Percentiles rank a stretch among this genome's conserved stretches.
phyloP scores from a whole-genome alignment of 2,113 vertebrate genomes.

The Apaloderma vittatum region DNA sequence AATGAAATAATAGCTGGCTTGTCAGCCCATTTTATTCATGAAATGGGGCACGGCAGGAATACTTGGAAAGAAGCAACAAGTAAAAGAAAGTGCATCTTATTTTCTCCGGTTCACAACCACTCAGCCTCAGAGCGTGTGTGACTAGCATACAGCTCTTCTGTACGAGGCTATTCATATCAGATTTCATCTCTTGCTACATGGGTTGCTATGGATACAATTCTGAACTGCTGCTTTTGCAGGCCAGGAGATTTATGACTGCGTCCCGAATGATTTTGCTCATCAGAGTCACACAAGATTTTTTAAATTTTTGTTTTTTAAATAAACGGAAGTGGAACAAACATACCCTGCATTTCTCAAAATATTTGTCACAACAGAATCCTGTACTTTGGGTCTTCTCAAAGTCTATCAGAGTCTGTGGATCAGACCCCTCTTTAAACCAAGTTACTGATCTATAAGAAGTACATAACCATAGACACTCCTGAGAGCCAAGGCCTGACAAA shows the following conservation, averaged over 20 bases:
- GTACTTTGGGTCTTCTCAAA: neutral
- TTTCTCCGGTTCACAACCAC: constrained; percentile 26
- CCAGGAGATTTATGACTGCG: constrained; percentile 62
- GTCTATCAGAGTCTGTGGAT: neutral
- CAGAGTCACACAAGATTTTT: constrained; percentile 5
- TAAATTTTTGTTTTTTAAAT: neutral
- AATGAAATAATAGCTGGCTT: constrained; percentile 44
- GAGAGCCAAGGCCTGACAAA: neutral
- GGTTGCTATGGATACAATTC: constrained; percentile 73
- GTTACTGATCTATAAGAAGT: neutral
- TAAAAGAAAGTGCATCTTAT: constrained; percentile 20
- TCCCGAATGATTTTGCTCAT: constrained; percentile 39
- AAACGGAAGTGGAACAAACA: constrained; percentile 36
- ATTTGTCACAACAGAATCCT: neutral
- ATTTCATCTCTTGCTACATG: constrained; percentile 70
- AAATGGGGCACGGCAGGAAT: constrained; percentile 27
- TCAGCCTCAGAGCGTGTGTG: constrained; percentile 18
- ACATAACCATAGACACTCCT: neutral
- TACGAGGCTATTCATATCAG: constrained; percentile 27
- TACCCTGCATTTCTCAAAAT: neutral
- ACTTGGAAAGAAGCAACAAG: constrained; percentile 34
- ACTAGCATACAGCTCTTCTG: constrained; percentile 43
- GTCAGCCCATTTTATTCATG: constrained; percentile 42
- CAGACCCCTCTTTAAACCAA: neutral
- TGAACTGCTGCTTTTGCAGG: constrained; percentile 56